These are phyloP conservation scores for Napeogenes sylphis DNA, from an alignment of 2,888 invertebrate genomes.

Conservation along the genomic window DNA sequence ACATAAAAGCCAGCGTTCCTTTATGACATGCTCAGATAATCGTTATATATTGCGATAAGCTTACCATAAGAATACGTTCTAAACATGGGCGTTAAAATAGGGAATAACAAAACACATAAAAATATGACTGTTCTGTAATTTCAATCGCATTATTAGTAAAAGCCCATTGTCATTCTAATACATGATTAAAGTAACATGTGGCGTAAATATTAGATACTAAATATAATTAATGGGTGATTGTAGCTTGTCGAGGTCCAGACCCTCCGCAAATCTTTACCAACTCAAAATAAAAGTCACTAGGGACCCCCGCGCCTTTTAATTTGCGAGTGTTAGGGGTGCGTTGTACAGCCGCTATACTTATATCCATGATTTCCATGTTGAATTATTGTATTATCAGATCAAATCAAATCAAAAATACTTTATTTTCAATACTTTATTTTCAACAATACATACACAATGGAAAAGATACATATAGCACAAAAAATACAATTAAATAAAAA, in stretches of 20 bases:
- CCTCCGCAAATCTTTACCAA: conserved; percentile 68
- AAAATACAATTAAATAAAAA: no score
- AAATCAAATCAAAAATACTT: no score
- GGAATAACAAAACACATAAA: background rate
- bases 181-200: conserved; percentile 61
- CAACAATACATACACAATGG: no score
- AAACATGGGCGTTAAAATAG: background rate
- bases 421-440: no score
- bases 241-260: conserved; percentile 55
- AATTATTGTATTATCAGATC: background rate
- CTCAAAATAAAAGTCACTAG: conserved; percentile 62
- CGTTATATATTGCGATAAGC: no score
- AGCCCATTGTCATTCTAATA: conserved; percentile 38
- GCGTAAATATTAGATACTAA: conserved; percentile 68
- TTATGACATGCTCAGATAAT: no score
- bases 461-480: no score
- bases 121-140: background rate
- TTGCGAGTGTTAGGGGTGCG: conserved; percentile 71
- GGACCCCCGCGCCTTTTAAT: conserved; percentile 73
- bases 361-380: conserved; percentile 21
- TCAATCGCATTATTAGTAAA: conserved; percentile 5
- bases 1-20: no score
- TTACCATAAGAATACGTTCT: no score
- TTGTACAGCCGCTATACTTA: conserved; percentile 36
- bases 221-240: conserved; percentile 76